phyloP scores from a whole-genome alignment of 2,797 vertebrate species.

The Myotis myotis region DNA sequence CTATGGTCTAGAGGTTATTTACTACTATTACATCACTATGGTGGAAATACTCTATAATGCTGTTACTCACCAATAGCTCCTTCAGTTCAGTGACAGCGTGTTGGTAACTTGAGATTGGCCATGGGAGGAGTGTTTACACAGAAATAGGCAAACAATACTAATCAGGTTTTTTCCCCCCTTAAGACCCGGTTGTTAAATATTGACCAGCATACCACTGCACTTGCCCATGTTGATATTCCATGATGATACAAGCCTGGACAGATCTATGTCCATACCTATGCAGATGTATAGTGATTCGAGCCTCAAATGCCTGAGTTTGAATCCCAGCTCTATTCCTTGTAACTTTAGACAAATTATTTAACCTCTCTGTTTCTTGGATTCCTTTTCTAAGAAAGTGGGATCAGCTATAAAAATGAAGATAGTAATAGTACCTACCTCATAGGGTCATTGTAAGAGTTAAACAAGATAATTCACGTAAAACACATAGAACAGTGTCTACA shows the following conservation, averaged over 20 bases:
- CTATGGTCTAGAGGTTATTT: not conserved
- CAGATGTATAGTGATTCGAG: not conserved
- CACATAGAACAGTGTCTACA: not conserved
- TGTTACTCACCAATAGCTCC: not conserved
- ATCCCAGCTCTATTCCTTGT: not conserved
- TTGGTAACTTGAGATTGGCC: not conserved
- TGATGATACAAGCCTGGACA: accelerated
- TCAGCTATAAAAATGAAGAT: not conserved
- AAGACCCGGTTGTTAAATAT: not conserved
- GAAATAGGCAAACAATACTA: not conserved
- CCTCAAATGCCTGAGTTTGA: not conserved
- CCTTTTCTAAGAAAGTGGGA: not conserved
- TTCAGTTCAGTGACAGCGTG: not conserved
- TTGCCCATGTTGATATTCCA: not conserved
- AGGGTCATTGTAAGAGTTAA: not conserved
- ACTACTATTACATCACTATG: not conserved
- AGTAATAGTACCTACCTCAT: not conserved
- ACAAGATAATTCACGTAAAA: not conserved
- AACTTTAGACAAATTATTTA: not conserved
- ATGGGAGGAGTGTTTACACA: not conserved
- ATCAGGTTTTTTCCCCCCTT: not conserved
- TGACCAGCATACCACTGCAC: not conserved
- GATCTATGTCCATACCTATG: too few relatives aligned
- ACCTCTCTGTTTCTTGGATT: not conserved
- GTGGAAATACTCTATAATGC: not conserved